Base-by-base conservation (phyloP, 2,797 vertebrate genomes). In the Varecia variegata region DNA sequence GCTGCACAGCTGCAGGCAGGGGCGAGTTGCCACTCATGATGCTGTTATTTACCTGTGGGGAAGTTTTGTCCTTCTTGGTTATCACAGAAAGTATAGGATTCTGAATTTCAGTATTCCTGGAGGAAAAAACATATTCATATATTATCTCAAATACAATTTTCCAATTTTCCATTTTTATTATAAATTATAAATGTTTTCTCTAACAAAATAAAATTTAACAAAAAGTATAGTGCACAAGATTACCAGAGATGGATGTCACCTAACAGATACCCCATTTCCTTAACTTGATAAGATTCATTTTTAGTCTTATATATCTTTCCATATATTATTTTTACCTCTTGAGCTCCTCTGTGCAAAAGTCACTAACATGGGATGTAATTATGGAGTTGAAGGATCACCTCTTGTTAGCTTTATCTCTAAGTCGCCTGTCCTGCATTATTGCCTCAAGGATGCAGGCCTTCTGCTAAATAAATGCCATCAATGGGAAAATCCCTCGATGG, bases 321-420 rank as follows among this genome's bases (percentile, higher is more conserved):
- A 23, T 10, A 35, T 52, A 47, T 94, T 52, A 35, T 12, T 76
- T 68, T 96, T 93, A 93, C 79, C 92, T 95, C 35, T 65, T 38
- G 5, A 38, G 15, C 80, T 73, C 11, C 7, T 86, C 77, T 89
- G 67, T 89, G 87, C 38, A 47, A n/a, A 5, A 54, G 40, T 52
- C 1, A 30, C n/a, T 11, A 17, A 60, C 7, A 30, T 58, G 21
- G 18, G 20, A 47, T 11, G 2, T 43, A 27, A n/a, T 18, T 30
- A 21, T 20, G 21, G 13, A 45, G 4, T 1, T 12, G 23, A 77
- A 50, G 25, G 32, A 12, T 73, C 17, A 7, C 32, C 21, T 76
- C 27, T 23, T 47, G 0, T 20, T 45, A 70, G 12, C 14, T 88
- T 90, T 67, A n/a, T 11, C 5, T 58, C 14, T 32, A 3, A 47